Percentiles rank a stretch among this genome's conserved stretches.
Conservation (phyloP, 2,113 vertebrate species). For the Erythrocercus mccallii region DNA sequence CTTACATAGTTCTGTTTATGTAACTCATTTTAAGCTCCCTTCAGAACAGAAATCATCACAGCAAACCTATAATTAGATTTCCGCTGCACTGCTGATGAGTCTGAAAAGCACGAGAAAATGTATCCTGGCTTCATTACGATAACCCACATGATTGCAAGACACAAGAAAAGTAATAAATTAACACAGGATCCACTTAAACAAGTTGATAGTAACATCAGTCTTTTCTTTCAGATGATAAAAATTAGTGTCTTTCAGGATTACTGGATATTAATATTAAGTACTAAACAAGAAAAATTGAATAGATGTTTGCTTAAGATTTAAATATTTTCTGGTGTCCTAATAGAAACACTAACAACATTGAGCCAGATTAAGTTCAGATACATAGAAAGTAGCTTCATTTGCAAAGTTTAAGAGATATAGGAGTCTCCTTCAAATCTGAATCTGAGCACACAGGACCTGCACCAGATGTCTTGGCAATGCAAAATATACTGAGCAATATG, state of each 20-base stretch:
- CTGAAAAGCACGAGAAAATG: conserved; percentile 38
- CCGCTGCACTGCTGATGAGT: not conserved
- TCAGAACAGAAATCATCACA: not conserved
- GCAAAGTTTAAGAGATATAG: not conserved
- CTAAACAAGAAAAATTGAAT: not conserved
- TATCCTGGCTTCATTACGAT: not conserved
- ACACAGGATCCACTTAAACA: not conserved
- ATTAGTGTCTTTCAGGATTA: not conserved
- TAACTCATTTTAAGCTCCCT: not conserved
- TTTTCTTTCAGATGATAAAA: not conserved
- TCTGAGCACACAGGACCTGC: not conserved
- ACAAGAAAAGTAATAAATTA: not conserved
- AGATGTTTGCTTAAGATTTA: not conserved
- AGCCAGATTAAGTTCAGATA: not conserved
- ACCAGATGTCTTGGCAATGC: not conserved
- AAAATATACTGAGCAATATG: not conserved
- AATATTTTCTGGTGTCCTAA: not conserved
- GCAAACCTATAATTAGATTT: conserved; percentile 55
- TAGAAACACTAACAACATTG: not conserved
- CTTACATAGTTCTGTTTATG: not conserved
- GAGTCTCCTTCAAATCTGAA: not conserved
- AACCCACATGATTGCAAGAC: not conserved
- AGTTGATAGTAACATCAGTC: not conserved
- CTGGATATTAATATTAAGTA: not conserved
- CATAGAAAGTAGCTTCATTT: not conserved